These are phyloP conservation scores for Aphelinus atriplicis DNA, from an alignment of 1,140 invertebrate genomes.

Conservation along the genomic window DNA sequence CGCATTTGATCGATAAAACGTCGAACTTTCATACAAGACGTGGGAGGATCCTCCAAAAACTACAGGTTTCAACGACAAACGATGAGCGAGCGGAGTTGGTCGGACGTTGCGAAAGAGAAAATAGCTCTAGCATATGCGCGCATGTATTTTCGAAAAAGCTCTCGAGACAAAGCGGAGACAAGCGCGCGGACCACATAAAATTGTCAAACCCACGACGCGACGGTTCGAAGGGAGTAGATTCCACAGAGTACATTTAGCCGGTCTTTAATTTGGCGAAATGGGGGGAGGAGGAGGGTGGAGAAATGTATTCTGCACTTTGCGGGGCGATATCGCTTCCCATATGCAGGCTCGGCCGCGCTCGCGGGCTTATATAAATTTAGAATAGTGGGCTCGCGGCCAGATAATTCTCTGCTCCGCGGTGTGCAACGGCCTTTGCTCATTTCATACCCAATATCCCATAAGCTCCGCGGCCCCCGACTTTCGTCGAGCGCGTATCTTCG, in stretches of 20 bases:
- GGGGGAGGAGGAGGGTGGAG: constrained; percentile 2
- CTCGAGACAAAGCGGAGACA: neutral
- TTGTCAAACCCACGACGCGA: constrained; percentile 18
- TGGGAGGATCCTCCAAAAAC: too few species aligned
- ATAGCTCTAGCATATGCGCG: too few species aligned
- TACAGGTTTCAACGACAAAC: too few species aligned
- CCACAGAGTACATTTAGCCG: constrained; percentile 18
- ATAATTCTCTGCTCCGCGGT: constrained; percentile 61
- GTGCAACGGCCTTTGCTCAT: constrained; percentile 62
- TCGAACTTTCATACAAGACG: too few species aligned
- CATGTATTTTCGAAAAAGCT: too few species aligned
- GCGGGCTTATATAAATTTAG: constrained; percentile 53
- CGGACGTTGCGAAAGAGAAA: too few species aligned
- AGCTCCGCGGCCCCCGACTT: constrained; percentile 46
- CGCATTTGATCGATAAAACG: too few species aligned
- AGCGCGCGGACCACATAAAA: constrained; percentile 23
- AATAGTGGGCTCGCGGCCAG: constrained; percentile 56
- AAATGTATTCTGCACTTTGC: neutral
- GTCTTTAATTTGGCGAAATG: constrained; percentile 35
- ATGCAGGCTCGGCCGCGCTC: neutral
- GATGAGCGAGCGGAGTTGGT: too few species aligned
- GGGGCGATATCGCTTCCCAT: neutral
- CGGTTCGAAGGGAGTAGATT: constrained; percentile 12
- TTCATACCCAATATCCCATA: constrained; percentile 63
- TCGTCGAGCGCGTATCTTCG: neutral